These are phyloP conservation scores for Charadrius vociferus DNA, from an alignment of 2,113 vertebrate species.

Conservation along the genomic window DNA sequence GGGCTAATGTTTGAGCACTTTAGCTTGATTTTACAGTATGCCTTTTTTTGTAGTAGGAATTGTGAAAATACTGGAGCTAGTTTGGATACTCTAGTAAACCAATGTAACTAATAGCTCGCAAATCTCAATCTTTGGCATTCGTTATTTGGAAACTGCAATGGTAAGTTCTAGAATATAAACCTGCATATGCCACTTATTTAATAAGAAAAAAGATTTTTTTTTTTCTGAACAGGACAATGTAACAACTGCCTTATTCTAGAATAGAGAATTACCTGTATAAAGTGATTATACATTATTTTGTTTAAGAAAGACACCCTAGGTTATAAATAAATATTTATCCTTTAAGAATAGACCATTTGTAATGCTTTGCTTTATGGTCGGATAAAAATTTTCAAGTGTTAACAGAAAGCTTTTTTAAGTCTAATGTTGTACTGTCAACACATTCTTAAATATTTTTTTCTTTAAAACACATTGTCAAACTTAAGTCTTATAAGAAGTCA, in stretches of 20 bases:
- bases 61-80: background rate
- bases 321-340: slow-evolving; percentile 73
- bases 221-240: background rate
- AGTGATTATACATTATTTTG: slow-evolving; percentile 49
- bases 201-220: background rate
- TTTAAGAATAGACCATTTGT: slow-evolving; percentile 16
- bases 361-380: slow-evolving; percentile 35
- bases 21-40: slow-evolving; percentile 43
- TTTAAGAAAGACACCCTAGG: slow-evolving; percentile 44
- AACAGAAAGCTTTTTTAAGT: background rate
- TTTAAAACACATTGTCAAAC: background rate
- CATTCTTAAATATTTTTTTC: background rate
- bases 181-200: background rate
- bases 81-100: background rate
- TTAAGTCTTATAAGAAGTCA: background rate
- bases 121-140: background rate
- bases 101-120: slow-evolving; percentile 10
- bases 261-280: slow-evolving; percentile 49
- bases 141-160: background rate
- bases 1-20: slow-evolving; percentile 36
- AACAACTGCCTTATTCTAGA: slow-evolving; percentile 26
- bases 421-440: background rate
- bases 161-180: slow-evolving; percentile 42
- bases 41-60: slow-evolving; percentile 36
- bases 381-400: background rate